These are phyloP conservation scores for Umimayanthus kanabou DNA, from an alignment of 92 coral and sea anemone species.

Conservation along the genomic window DNA sequence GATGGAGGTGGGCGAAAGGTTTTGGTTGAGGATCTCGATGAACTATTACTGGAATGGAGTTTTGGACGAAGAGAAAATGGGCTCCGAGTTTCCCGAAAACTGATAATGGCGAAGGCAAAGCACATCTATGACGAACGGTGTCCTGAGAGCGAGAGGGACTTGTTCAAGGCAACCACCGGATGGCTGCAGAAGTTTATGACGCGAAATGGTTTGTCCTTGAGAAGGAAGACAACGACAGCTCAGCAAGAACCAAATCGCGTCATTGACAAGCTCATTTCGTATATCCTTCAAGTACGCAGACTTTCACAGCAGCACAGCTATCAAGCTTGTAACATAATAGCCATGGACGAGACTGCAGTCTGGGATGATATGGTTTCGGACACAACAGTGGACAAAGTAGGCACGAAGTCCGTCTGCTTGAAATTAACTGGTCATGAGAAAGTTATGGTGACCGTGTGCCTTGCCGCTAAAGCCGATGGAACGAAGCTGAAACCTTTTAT, in stretches of 20 bases:
- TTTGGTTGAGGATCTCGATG: constrained; percentile 36
- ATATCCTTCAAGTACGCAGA: constrained; percentile 48
- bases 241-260: constrained; percentile 45
- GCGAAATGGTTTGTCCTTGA: constrained; percentile 54
- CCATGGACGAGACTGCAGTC: constrained; percentile 52
- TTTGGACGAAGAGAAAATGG: constrained; percentile 48
- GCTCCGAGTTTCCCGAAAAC: constrained; percentile 47
- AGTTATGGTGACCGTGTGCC: constrained; percentile 55
- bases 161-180: constrained; percentile 47
- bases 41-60: constrained; percentile 50
- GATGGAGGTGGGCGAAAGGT: constrained; percentile 49
- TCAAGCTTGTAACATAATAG: constrained; percentile 31
- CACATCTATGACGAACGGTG: constrained; percentile 46
- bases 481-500: constrained; percentile 61
- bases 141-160: constrained; percentile 44
- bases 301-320: constrained; percentile 21
- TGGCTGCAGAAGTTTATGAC: constrained; percentile 64
- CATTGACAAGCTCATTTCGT: constrained; percentile 47
- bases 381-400: constrained; percentile 52
- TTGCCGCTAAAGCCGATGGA: constrained; percentile 52
- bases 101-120: constrained; percentile 28
- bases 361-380: constrained; percentile 58
- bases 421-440: constrained; percentile 54
- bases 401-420: constrained; percentile 36
- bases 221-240: constrained; percentile 54